Conservation (phyloP, 1,140 invertebrate species). For the Zaprionus camerounensis region DNA sequence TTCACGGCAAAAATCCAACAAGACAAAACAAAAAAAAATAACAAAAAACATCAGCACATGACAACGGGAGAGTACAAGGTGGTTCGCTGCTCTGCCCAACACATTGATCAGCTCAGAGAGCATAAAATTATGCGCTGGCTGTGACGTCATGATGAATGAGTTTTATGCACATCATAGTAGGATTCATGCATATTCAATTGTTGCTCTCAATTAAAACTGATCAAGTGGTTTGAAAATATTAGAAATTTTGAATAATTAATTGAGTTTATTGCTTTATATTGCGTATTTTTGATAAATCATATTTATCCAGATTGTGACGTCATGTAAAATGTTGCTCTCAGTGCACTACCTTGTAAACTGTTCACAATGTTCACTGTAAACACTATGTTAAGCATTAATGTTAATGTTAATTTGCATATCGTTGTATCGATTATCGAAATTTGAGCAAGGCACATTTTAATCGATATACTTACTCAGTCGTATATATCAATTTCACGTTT, state of each 20-base stretch:
- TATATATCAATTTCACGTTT: background rate
- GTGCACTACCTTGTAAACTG: background rate
- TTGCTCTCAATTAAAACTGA: background rate
- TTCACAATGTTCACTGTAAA: background rate
- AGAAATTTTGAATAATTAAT: background rate
- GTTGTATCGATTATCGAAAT: background rate
- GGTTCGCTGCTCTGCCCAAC: too few species aligned
- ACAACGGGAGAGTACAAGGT: slow-evolving; percentile 15
- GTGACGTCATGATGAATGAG: slow-evolving; percentile 17
- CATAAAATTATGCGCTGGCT: background rate
- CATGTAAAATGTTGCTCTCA: background rate
- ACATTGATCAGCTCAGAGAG: slow-evolving; percentile 16
- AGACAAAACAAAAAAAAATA: slow-evolving; percentile 50
- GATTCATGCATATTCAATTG: background rate
- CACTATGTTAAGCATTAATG: background rate
- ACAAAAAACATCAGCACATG: slow-evolving; percentile 42
- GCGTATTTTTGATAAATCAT: background rate
- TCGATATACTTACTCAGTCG: background rate
- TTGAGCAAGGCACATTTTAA: background rate
- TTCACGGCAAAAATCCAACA: slow-evolving; percentile 53
- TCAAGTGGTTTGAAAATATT: background rate
- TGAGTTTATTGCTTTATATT: background rate
- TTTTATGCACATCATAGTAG: too few species aligned
- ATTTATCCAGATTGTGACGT: background rate
- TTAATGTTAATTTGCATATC: background rate